Conservation (phyloP, 2,113 vertebrate genomes). For the Pseudorectes ferrugineus region DNA sequence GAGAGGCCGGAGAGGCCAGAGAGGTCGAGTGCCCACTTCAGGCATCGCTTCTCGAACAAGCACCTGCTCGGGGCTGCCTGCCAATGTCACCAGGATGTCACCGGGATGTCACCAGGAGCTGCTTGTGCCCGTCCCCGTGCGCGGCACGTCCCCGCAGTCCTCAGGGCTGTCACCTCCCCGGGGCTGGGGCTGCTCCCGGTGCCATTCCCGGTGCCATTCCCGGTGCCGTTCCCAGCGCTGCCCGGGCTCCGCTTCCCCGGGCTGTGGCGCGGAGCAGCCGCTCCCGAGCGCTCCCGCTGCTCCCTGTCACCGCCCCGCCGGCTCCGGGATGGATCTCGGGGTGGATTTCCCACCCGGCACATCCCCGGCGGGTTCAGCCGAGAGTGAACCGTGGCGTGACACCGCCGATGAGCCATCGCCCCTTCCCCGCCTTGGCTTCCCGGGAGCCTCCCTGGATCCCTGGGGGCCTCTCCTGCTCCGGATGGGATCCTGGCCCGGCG, state of each 20-base stretch:
- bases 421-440: rapidly evolving
- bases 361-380: background rate
- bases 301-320: background rate
- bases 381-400: background rate
- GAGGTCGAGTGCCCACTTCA: no score
- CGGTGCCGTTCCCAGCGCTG: background rate
- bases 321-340: background rate
- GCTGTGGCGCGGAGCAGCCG: background rate
- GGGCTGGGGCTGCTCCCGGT: no score
- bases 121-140: no score
- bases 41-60: no score
- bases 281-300: background rate
- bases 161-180: no score
- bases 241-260: background rate
- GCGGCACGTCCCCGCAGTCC: no score
- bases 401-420: rapidly evolving
- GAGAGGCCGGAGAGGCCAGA: no score
- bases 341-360: background rate
- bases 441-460: background rate
- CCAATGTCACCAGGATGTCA: no score
- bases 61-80: no score
- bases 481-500: rapidly evolving
- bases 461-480: rapidly evolving
- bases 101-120: no score
- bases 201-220: no score